Base-by-base conservation (phyloP, 2,797 vertebrate species). In the Arnoldichthys spilopterus region DNA sequence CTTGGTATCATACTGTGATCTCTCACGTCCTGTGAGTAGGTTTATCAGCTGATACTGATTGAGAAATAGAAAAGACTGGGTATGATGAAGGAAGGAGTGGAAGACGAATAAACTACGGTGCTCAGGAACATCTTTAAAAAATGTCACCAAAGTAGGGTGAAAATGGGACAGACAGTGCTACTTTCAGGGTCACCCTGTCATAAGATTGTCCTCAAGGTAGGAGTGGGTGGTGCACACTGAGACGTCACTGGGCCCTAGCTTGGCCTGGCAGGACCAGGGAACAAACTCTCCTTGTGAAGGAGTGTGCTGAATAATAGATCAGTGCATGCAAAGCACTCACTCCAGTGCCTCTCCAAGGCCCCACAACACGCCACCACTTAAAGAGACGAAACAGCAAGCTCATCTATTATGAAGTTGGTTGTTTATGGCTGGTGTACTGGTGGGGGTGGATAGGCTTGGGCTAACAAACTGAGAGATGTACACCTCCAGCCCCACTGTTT, bases 291-390 rank as follows among this genome's bases (percentile, higher is more conserved):
- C 72, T 87, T 76, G 78, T 72, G 66, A 76, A 85, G 81, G 75
- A 85, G 83, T 80, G 84, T 84, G 71, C 85, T 93, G 86, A 94
- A 94, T 93, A 92, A 94, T 93, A 85, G 56, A 93, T 81, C 68
- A 84, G 85, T 49, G 54, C 78, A 76, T 86, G 84, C 86, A 88
- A 87, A 89, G 87, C 76, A 34, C 79, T 85, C 51, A 49, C 84
- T 89, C 51, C 84, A 3, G 81, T 80, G 76, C 59, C 83, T 88
- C 90, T 88, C 87, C 61, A 22, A 80, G 82, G 89, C 85, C 86
- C 51, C 54, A 67, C 84, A 80, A 80, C 81, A 84, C 62, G 71
- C 74, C 43, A 81, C 82, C 74, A 75, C 82, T 47, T 81, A 51
- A 84, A 83, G 28, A 83, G 61, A 76, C 79, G 74, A 83, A 84